Conservation (phyloP, 2,888 invertebrate species). For the Ecdyonurus torrentis region DNA sequence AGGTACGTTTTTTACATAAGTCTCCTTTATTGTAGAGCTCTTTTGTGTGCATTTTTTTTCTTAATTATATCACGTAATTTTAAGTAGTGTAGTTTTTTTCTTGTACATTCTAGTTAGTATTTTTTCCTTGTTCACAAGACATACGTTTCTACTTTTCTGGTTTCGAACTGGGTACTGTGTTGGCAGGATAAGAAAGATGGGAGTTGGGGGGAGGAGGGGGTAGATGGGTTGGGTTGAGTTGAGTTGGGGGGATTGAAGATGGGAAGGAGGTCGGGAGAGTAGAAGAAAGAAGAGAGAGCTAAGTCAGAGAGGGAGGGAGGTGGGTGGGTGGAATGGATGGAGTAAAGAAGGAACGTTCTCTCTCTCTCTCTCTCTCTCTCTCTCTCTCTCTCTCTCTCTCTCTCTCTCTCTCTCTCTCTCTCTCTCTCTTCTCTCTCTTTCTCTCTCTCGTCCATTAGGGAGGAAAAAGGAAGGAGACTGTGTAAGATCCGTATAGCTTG, state of each 20-base stretch:
- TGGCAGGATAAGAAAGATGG: not conserved
- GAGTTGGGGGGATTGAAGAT: not conserved
- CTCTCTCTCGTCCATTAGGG: not conserved
- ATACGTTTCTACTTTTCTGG: not conserved
- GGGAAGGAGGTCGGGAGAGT: not conserved
- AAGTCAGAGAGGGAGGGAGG: not conserved
- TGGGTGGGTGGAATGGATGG: not conserved
- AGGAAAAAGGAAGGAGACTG: not conserved
- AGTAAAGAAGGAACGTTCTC: not conserved
- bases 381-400: too few relatives aligned
- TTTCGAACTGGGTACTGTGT: not conserved
- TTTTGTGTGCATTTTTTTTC: too few relatives aligned
- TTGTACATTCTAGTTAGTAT: too few relatives aligned
- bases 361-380: too few relatives aligned
- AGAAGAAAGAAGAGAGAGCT: not conserved
- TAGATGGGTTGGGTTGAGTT: not conserved
- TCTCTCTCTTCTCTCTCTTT: not conserved
- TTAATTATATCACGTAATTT: too few relatives aligned
- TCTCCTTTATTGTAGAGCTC: too few relatives aligned
- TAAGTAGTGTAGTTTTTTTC: too few relatives aligned
- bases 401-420: not conserved
- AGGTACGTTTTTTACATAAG: constrained; percentile 10
- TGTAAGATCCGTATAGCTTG: not conserved
- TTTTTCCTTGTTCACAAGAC: too few relatives aligned
- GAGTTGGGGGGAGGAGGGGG: not conserved